phyloP scores from a whole-genome alignment of 2,888 invertebrate genomes.

The Andrena haemorrhoa region DNA sequence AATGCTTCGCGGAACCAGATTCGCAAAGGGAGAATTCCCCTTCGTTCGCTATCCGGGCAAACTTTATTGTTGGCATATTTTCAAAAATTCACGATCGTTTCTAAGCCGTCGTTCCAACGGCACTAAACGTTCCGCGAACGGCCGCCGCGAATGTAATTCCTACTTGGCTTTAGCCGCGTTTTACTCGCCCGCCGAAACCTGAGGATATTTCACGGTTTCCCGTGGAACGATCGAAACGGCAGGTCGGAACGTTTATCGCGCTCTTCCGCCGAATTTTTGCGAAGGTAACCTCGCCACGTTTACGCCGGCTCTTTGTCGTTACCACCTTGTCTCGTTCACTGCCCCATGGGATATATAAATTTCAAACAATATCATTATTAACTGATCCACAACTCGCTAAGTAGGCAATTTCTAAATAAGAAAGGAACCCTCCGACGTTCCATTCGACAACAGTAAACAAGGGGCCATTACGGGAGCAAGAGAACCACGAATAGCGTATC shows the following conservation, averaged over 20 bases:
- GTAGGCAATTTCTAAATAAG: too few species aligned
- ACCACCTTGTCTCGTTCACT: constrained; percentile 7
- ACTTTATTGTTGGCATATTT: constrained; percentile 73
- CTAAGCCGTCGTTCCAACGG: constrained; percentile 66
- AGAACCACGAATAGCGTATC: too few species aligned
- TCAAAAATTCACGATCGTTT: constrained; percentile 71
- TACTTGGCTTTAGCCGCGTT: constrained; percentile 59
- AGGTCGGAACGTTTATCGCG: constrained; percentile 64
- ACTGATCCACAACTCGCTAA: too few species aligned
- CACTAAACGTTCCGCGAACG: constrained; percentile 70
- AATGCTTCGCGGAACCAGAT: constrained; percentile 46
- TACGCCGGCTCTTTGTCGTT: constrained; percentile 19
- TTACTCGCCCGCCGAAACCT: constrained; percentile 55
- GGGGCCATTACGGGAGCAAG: too few species aligned
- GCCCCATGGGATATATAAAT: not conserved
- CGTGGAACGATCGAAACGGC: constrained; percentile 66
- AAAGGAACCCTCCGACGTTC: too few species aligned
- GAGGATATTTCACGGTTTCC: constrained; percentile 72
- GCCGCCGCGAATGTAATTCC: constrained; percentile 63
- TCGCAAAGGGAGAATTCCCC: constrained; percentile 51
- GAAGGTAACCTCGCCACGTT: constrained; percentile 50
- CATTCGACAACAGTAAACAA: too few species aligned
- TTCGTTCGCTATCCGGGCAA: constrained; percentile 36
- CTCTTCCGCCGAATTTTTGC: constrained; percentile 12
- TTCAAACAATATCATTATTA: not conserved